A percentile compares a stretch with the other conserved stretches of the same genome.
Conservation (phyloP, 2,888 invertebrate species). For the Pristionchus exspectatus region DNA sequence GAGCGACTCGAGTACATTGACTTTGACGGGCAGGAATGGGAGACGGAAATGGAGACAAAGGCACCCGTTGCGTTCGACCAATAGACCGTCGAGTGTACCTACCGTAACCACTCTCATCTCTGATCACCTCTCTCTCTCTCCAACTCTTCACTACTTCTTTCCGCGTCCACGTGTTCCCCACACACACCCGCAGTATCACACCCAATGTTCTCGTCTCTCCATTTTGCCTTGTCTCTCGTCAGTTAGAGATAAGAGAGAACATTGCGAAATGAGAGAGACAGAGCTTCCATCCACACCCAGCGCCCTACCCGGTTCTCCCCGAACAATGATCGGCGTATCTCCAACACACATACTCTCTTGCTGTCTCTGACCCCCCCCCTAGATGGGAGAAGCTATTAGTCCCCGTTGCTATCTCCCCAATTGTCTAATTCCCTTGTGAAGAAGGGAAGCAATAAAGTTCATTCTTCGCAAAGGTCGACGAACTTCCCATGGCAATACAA, state of each 20-base stretch:
- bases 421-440: slow-evolving; percentile 15
- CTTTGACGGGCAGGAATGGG: slow-evolving; percentile 69
- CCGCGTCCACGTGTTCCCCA: slow-evolving; percentile 39
- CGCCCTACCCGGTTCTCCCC: slow-evolving; percentile 9
- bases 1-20: slow-evolving; percentile 60
- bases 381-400: not conserved
- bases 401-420: not conserved
- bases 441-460: slow-evolving; percentile 8
- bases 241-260: no score
- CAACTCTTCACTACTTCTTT: not conserved
- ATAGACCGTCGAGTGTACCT: not conserved
- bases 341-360: not conserved
- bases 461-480: not conserved
- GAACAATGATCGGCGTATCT: not conserved
- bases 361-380: not conserved
- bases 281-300: no score
- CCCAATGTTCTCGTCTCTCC: no score
- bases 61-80: slow-evolving; percentile 62
- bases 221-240: no score
- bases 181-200: not conserved
- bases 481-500: not conserved
- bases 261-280: no score
- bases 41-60: slow-evolving; percentile 61
- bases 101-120: slow-evolving; percentile 21
- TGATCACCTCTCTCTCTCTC: not conserved